A percentile compares a stretch with the other conserved stretches of the same genome.
phyloP scores from a whole-genome alignment of 2,888 invertebrate species.

The Bruchidius siliquastri region DNA sequence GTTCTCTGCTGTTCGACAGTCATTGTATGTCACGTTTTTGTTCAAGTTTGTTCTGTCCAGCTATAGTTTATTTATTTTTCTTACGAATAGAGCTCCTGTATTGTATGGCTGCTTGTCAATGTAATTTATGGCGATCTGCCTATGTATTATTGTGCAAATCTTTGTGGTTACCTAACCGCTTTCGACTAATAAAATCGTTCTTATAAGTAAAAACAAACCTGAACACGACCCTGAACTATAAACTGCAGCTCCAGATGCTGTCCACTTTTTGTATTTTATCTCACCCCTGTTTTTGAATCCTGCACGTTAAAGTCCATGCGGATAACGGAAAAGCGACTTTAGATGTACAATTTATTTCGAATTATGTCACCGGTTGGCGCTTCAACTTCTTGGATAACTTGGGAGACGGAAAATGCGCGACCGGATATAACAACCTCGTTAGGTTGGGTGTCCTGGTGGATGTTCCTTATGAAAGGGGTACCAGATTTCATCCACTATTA shows the following conservation, averaged over 20 bases:
- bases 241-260: not conserved
- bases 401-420: not conserved
- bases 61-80: too few species aligned
- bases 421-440: not conserved
- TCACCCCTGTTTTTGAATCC: not conserved
- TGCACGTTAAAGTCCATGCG: not conserved
- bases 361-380: not conserved
- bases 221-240: not conserved
- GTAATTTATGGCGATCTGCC: too few species aligned
- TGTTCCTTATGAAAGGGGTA: not conserved
- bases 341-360: not conserved
- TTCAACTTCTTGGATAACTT: not conserved
- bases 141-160: too few species aligned
- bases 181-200: too few species aligned
- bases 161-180: too few species aligned
- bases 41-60: too few species aligned
- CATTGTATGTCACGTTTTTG: too few species aligned
- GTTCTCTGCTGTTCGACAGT: too few species aligned
- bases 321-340: not conserved
- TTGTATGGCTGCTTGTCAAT: too few species aligned
- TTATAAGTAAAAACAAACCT: not conserved
- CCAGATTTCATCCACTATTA: not conserved
- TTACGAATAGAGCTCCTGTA: too few species aligned
- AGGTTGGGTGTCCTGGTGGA: not conserved
- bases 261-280: not conserved